Percentiles rank a stretch among this genome's conserved stretches.
Conservation (phyloP, 2,113 vertebrate species). For the Gadus chalcogrammus region DNA sequence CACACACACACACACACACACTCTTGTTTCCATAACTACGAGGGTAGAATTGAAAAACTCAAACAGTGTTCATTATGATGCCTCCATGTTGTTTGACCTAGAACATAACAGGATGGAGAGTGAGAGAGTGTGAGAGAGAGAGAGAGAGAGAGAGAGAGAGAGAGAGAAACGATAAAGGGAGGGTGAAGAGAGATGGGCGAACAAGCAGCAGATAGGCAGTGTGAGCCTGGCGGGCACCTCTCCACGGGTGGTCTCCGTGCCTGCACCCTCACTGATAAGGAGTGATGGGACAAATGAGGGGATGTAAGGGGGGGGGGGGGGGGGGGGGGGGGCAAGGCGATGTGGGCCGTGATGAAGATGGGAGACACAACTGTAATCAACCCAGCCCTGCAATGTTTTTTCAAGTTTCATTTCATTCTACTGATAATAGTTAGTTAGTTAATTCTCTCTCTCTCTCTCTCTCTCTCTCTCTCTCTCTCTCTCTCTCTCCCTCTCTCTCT, state of each 20-base stretch:
- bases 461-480: too few relatives aligned
- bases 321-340: constrained; percentile 21
- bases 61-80: neutral
- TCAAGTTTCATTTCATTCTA: too few relatives aligned
- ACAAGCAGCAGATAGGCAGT: constrained; percentile 29
- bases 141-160: neutral
- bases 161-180: neutral
- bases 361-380: constrained; percentile 4
- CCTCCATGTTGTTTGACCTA: constrained; percentile 49
- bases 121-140: neutral
- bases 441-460: too few relatives aligned
- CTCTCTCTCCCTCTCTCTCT: too few relatives aligned
- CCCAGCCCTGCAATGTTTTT: neutral
- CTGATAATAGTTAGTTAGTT: neutral
- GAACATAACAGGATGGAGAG: constrained; percentile 30
- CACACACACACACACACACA: neutral
- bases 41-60: neutral
- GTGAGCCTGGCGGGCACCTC: constrained; percentile 49
- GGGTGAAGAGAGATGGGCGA: neutral
- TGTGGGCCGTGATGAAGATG: constrained; percentile 36
- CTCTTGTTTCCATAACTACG: constrained; percentile 24
- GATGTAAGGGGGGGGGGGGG: constrained; percentile 24
- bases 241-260: constrained; percentile 48
- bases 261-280: constrained; percentile 64
- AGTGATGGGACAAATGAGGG: constrained; percentile 32